These are phyloP conservation scores for Acrobasis consociella DNA, from an alignment of 2,888 invertebrate genomes.

Conservation along the genomic window DNA sequence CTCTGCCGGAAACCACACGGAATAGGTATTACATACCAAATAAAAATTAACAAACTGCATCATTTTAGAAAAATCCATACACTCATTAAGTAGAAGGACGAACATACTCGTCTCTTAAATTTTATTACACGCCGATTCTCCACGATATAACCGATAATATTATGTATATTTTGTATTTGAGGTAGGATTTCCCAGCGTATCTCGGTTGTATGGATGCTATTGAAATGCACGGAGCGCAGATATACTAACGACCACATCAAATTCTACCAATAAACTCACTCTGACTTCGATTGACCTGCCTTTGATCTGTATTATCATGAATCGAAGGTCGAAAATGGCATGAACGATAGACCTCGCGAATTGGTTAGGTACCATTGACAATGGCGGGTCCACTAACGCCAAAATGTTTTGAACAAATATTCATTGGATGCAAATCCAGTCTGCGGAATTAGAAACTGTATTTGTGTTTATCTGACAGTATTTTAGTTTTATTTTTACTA, in stretches of 20 bases:
- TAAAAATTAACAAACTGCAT: not conserved
- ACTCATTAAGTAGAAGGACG: too few species aligned
- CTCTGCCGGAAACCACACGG: too few species aligned
- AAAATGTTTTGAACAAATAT: slow-evolving; percentile 75
- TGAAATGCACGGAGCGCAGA: slow-evolving; percentile 27
- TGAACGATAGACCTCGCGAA: slow-evolving; percentile 34
- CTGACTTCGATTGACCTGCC: slow-evolving; percentile 27
- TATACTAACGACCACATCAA: slow-evolving; percentile 45
- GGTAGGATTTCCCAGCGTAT: slow-evolving; percentile 28
- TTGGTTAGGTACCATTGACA: slow-evolving; percentile 51
- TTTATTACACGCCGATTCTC: not conserved
- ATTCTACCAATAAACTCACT: slow-evolving; percentile 43
- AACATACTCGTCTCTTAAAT: not conserved
- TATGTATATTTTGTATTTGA: slow-evolving; percentile 10
- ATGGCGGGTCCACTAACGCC: slow-evolving; percentile 51
- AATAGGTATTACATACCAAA: not conserved
- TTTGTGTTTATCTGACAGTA: slow-evolving; percentile 36
- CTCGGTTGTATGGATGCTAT: slow-evolving; percentile 21
- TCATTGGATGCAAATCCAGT: slow-evolving; percentile 73
- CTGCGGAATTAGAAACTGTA: slow-evolving; percentile 64
- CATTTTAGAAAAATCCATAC: too few species aligned
- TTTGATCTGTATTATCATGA: slow-evolving; percentile 29
- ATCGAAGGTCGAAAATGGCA: slow-evolving; percentile 41
- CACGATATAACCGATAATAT: not conserved
- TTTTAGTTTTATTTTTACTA: not conserved